Percentiles rank a stretch among this genome's conserved stretches.
These are phyloP conservation scores for Todiramphus saurophagus DNA, from an alignment of 2,113 vertebrate species.

Conservation along the genomic window DNA sequence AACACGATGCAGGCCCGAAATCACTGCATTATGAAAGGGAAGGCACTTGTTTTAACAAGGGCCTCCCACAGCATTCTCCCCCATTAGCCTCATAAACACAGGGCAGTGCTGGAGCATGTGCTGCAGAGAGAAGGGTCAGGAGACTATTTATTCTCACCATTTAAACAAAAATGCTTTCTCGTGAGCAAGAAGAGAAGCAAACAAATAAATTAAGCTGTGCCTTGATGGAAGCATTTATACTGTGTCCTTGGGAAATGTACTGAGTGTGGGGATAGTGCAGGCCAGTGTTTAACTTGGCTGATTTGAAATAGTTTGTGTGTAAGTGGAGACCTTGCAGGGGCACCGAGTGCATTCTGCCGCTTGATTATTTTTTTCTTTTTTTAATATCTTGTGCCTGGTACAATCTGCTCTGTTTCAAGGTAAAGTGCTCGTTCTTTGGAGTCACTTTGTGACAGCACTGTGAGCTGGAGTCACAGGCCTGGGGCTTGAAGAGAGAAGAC, in stretches of 20 bases:
- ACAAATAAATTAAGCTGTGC: slow-evolving; percentile 62
- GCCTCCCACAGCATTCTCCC: slow-evolving; percentile 47
- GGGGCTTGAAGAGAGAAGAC: background rate
- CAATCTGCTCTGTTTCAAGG: slow-evolving; percentile 14
- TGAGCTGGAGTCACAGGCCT: background rate
- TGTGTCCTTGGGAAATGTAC: slow-evolving; percentile 58
- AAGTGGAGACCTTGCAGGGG: background rate
- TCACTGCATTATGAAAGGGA: background rate
- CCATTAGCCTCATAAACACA: slow-evolving; percentile 56
- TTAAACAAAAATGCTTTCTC: slow-evolving; percentile 67
- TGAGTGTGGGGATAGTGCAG: slow-evolving; percentile 3
- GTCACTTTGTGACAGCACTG: background rate
- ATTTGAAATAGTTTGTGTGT: slow-evolving; percentile 41
- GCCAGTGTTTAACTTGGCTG: slow-evolving; percentile 57
- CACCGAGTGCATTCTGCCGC: background rate
- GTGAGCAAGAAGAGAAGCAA: slow-evolving; percentile 48
- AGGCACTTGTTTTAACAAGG: slow-evolving; percentile 6
- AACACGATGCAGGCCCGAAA: background rate
- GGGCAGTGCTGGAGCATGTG: slow-evolving; percentile 20
- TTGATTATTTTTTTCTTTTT: background rate
- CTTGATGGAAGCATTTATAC: slow-evolving; percentile 60
- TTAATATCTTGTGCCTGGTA: background rate
- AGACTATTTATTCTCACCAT: slow-evolving; percentile 60
- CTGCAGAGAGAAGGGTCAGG: slow-evolving; percentile 38
- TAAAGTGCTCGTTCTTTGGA: background rate